Evolutionary conservation across 2,888 invertebrate genomes (phyloP).

Genomic region (Rotaria magnacalcarata): DNA sequence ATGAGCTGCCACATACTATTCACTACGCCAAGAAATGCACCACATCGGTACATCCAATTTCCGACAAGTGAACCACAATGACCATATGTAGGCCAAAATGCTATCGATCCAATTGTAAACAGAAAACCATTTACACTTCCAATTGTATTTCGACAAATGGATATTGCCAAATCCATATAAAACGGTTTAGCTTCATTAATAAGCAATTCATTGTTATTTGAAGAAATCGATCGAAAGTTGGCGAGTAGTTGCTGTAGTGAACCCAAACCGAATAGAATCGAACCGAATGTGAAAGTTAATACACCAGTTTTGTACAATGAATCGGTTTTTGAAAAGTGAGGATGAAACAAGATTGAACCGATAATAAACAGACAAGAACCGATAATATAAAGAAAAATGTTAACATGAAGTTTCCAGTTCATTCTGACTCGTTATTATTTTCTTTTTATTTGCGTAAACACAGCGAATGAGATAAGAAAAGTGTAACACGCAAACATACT

Average conservation of each 20-base stretch:
- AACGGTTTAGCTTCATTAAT: not conserved
- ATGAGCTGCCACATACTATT: not conserved
- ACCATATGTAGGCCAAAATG: not conserved
- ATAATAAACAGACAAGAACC: not conserved
- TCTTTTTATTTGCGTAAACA: too few species aligned
- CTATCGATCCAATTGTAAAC: not conserved
- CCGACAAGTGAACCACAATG: not conserved
- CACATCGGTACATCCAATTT: not conserved
- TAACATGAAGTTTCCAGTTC: not conserved
- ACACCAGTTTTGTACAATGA: conserved; percentile 7
- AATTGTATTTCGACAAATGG: not conserved
- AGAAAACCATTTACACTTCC: not conserved
- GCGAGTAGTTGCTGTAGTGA: not conserved
- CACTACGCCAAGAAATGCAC: not conserved
- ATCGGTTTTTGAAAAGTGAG: not conserved
- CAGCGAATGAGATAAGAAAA: too few species aligned
- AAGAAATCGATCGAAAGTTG: not conserved
- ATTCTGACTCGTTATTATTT: not conserved
- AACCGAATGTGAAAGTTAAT: not conserved
- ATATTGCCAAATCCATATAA: not conserved
- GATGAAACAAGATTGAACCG: conserved; percentile 15
- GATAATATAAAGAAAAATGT: not conserved
- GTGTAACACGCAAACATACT: too few species aligned
- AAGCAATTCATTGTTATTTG: not conserved
- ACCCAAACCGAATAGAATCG: not conserved